phyloP scores from a whole-genome alignment of 2,113 vertebrate genomes.

The Oceanodroma tethys region DNA sequence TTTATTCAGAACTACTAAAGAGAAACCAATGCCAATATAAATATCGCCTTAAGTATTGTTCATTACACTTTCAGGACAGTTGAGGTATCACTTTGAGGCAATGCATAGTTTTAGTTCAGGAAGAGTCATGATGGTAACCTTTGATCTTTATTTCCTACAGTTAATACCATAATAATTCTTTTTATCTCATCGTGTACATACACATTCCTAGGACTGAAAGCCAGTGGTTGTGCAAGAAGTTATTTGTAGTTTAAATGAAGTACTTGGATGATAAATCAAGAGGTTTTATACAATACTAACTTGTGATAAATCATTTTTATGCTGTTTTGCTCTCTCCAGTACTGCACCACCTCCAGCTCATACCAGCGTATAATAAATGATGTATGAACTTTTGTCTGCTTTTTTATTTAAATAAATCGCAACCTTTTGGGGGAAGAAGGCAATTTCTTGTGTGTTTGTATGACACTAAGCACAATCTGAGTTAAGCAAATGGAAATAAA shows the following conservation, averaged over 20 bases:
- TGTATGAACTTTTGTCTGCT: neutral
- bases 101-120: constrained; percentile 31
- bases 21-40: neutral
- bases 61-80: constrained; percentile 19
- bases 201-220: constrained; percentile 39
- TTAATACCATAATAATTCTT: constrained; percentile 55
- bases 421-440: neutral
- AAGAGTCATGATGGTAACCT: constrained; percentile 33
- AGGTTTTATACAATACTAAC: constrained; percentile 7
- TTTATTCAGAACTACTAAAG: neutral
- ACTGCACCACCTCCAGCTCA: neutral
- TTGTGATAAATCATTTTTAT: constrained; percentile 44
- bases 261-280: constrained; percentile 39
- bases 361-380: neutral
- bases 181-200: constrained; percentile 44
- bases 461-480: neutral
- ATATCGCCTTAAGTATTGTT: neutral
- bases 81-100: constrained; percentile 37
- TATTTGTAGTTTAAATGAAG: constrained; percentile 52
- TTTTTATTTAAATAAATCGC: neutral
- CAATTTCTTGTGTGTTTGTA: neutral
- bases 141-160: constrained; percentile 65
- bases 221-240: constrained; percentile 35
- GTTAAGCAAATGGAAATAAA: neutral
- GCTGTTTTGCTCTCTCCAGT: neutral